These are phyloP conservation scores for Paratilapia polleni DNA, from an alignment of 2,113 vertebrate species.

Conservation along the genomic window DNA sequence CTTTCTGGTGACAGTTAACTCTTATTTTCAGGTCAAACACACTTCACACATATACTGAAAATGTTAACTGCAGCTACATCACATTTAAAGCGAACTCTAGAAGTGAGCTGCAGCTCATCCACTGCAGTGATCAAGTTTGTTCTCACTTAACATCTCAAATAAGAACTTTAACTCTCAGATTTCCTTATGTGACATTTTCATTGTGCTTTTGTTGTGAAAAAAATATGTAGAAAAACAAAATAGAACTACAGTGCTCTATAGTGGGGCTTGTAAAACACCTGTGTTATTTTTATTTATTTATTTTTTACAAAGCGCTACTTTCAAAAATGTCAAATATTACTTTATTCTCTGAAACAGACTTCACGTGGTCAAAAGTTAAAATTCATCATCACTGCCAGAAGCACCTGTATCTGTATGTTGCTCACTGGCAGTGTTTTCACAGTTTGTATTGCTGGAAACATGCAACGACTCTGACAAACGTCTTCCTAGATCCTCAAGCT, in stretches of 20 bases:
- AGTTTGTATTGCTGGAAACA: slow-evolving; percentile 54
- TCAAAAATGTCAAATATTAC: neutral
- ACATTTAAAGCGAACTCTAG: neutral
- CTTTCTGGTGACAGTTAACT: slow-evolving; percentile 47
- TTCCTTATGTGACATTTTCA: neutral
- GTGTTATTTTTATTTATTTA: neutral
- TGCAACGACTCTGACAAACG: slow-evolving; percentile 66
- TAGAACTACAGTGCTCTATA: neutral
- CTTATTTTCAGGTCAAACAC: slow-evolving; percentile 13
- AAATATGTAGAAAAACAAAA: neutral
- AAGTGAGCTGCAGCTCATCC: neutral
- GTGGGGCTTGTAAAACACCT: neutral
- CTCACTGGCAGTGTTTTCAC: slow-evolving; percentile 10
- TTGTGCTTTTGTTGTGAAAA: slow-evolving; percentile 12
- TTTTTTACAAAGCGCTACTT: slow-evolving; percentile 6
- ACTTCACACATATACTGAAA: neutral
- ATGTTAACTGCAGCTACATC: slow-evolving; percentile 18
- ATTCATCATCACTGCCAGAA: slow-evolving; percentile 74
- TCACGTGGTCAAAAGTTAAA: slow-evolving; percentile 54
- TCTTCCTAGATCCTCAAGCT: slow-evolving; percentile 72
- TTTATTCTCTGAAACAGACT: slow-evolving; percentile 6
- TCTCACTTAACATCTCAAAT: neutral
- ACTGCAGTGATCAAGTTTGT: neutral
- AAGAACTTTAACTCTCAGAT: neutral
- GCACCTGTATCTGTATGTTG: slow-evolving; percentile 9